phyloP scores from a whole-genome alignment of 2,113 vertebrate species.

The Leucosticte australis region DNA sequence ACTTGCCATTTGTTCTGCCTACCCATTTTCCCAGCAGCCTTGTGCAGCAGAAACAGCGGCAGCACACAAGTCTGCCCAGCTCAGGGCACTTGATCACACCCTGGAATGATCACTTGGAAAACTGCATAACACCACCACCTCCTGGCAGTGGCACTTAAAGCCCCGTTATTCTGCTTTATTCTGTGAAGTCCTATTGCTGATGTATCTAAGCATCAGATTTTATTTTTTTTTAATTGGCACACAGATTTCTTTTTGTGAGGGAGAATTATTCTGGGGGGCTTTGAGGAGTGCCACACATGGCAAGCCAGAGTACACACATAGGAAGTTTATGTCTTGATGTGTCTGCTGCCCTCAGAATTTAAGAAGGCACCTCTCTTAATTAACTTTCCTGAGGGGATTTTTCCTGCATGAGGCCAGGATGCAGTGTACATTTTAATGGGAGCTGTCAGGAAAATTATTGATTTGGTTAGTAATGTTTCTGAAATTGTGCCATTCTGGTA shows the following conservation, averaged over 20 bases:
- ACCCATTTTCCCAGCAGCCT: background rate
- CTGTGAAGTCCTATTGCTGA: background rate
- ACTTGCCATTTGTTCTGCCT: background rate
- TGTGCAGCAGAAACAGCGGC: background rate
- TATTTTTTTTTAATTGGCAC: background rate
- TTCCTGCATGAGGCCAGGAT: background rate
- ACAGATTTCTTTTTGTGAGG: background rate
- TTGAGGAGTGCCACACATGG: background rate
- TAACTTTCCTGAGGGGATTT: slow-evolving; percentile 33
- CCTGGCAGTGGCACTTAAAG: background rate
- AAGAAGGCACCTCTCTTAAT: slow-evolving; percentile 44
- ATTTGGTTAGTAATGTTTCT: slow-evolving; percentile 64
- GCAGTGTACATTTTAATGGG: slow-evolving; percentile 50
- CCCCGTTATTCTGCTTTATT: accelerated
- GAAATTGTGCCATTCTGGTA: slow-evolving; percentile 58
- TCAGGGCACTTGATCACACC: background rate
- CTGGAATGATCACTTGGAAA: background rate
- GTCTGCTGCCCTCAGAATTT: slow-evolving; percentile 18
- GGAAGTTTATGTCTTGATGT: background rate
- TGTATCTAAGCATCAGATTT: background rate
- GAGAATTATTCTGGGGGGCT: background rate
- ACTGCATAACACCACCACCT: background rate
- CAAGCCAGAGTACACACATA: background rate
- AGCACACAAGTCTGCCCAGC: background rate
- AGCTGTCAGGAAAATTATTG: slow-evolving; percentile 56